Conservation (phyloP, 1,140 invertebrate species). For the Drosophila kanapiae region DNA sequence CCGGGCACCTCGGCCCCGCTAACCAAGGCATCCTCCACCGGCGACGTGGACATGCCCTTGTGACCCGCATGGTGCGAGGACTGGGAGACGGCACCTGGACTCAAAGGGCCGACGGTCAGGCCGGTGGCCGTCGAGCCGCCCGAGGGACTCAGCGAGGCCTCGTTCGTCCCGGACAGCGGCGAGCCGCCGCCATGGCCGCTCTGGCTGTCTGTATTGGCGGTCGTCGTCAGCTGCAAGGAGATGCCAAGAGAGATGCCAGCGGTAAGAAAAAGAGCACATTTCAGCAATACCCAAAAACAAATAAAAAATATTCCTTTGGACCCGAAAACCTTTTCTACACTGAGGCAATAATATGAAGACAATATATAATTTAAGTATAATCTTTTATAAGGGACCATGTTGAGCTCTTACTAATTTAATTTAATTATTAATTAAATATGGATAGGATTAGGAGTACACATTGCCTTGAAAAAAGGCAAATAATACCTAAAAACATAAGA, state of each 20-base stretch:
- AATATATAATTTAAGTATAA: background rate
- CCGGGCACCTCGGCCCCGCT: slow-evolving; percentile 84
- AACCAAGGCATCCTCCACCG: slow-evolving; percentile 83
- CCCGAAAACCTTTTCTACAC: slow-evolving; percentile 22
- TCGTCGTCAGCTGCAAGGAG: slow-evolving; percentile 65
- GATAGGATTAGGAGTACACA: too few relatives aligned
- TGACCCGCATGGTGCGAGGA: slow-evolving; percentile 86
- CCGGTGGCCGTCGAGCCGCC: slow-evolving; percentile 87
- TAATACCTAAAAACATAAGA: too few relatives aligned
- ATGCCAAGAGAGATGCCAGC: slow-evolving; percentile 44
- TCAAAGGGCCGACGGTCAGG: slow-evolving; percentile 87
- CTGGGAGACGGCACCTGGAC: slow-evolving; percentile 90
- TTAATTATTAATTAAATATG: too few relatives aligned
- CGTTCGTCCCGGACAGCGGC: slow-evolving; percentile 87
- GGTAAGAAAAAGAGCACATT: slow-evolving; percentile 49
- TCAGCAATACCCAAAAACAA: slow-evolving; percentile 27
- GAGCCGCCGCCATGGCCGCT: slow-evolving; percentile 73
- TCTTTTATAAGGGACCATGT: background rate
- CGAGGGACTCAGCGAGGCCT: slow-evolving; percentile 87
- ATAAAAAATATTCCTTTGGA: background rate
- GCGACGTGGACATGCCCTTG: slow-evolving; percentile 31
- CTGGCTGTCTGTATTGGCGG: slow-evolving; percentile 65
- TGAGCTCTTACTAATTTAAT: too few relatives aligned
- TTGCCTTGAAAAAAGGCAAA: too few relatives aligned
- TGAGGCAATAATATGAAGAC: background rate